A percentile compares a stretch with the other conserved stretches of the same genome.
These are phyloP conservation scores for Cochlearius cochlearius DNA, from an alignment of 2,113 vertebrate species.

Conservation along the genomic window DNA sequence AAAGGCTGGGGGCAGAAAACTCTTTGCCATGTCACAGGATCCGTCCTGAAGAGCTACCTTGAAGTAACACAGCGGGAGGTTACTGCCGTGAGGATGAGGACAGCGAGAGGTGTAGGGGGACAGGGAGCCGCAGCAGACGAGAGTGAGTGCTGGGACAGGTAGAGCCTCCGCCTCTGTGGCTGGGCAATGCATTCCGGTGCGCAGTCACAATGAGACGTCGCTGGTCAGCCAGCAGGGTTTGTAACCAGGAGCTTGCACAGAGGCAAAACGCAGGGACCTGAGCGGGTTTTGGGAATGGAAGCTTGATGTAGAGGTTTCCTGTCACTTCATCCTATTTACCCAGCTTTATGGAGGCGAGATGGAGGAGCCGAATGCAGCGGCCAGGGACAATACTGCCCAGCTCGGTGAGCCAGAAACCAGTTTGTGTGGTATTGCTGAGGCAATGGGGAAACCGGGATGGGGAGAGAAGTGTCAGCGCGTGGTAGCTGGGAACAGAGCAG, in stretches of 20 bases:
- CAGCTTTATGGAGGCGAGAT: neutral
- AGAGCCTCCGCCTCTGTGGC: neutral
- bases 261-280: neutral
- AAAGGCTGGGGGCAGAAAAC: neutral
- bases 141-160: neutral
- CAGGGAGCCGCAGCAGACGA: neutral
- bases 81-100: neutral
- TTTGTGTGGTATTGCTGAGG: neutral
- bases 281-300: neutral
- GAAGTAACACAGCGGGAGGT: fast-evolving
- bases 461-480: neutral
- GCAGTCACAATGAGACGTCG: neutral
- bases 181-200: no score
- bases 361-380: neutral
- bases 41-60: neutral
- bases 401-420: neutral
- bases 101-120: neutral
- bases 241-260: neutral
- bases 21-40: neutral
- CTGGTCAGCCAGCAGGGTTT: neutral
- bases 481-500: neutral
- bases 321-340: neutral
- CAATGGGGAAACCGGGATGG: neutral
- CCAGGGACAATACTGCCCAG: neutral
- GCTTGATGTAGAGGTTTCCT: neutral